Conservation (phyloP, 92 coral and sea anemone species). For the Umimayanthus chanpuru region DNA sequence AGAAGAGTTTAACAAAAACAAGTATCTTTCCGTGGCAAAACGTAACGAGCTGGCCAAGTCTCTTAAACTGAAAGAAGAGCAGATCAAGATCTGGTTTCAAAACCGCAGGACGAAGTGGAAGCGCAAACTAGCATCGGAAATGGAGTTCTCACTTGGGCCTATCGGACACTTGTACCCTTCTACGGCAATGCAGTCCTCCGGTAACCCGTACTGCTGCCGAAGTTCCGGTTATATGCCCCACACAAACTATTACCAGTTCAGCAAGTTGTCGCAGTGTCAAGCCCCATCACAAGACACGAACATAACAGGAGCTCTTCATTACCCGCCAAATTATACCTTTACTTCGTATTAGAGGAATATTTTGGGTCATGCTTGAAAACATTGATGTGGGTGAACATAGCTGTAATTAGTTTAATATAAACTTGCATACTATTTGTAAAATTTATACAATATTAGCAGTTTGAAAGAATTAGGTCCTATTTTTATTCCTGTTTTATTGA, state of each 20-base stretch:
- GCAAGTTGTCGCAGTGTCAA: slow-evolving; percentile 20
- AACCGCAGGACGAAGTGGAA: slow-evolving; percentile 69
- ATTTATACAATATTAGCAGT: too few species aligned
- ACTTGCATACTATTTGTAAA: too few species aligned
- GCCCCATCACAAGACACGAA: background rate
- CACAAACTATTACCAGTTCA: slow-evolving; percentile 11
- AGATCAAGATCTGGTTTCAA: slow-evolving; percentile 66
- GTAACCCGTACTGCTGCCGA: slow-evolving; percentile 2
- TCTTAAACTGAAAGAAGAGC: slow-evolving; percentile 56
- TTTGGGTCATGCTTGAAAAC: background rate
- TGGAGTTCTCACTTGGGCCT: slow-evolving; percentile 53
- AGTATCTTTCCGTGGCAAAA: slow-evolving; percentile 56
- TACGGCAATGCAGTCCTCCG: slow-evolving; percentile 30
- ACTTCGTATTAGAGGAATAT: slow-evolving; percentile 10
- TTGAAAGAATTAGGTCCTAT: too few species aligned
- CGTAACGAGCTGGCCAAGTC: slow-evolving; percentile 57
- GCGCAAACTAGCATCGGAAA: slow-evolving; percentile 63
- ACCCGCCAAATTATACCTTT: slow-evolving; percentile 14
- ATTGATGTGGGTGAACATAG: background rate
- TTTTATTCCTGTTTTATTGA: too few species aligned
- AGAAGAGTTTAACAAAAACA: slow-evolving; percentile 56
- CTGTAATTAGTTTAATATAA: background rate
- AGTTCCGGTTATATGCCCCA: slow-evolving; percentile 14
- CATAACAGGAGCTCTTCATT: slow-evolving; percentile 1
- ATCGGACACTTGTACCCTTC: slow-evolving; percentile 38